Percentiles rank a stretch among this genome's conserved stretches.
phyloP scores from a whole-genome alignment of 2,113 vertebrate genomes.

The Hyperopisus bebe region DNA sequence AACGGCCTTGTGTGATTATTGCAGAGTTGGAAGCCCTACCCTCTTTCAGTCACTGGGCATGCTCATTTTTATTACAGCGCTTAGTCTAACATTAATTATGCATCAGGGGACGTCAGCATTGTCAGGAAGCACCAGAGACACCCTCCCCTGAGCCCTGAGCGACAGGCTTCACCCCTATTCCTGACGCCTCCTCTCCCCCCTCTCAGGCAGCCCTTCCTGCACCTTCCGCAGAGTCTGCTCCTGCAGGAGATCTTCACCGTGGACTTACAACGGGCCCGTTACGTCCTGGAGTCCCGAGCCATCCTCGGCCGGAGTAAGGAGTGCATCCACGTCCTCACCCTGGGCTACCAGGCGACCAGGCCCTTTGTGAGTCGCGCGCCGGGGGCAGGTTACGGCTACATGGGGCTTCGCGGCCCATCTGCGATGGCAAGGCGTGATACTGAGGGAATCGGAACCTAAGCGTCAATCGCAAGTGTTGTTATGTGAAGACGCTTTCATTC shows the following conservation, averaged over 20 bases:
- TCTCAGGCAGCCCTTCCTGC: constrained; percentile 70
- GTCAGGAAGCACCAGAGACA: not conserved
- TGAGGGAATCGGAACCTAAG: not conserved
- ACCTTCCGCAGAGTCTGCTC: constrained; percentile 60
- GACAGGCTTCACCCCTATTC: not conserved
- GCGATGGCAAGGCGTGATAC: not conserved
- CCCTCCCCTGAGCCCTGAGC: not conserved
- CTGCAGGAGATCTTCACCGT: constrained; percentile 72
- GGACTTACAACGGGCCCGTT: constrained; percentile 56
- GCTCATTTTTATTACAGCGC: not conserved
- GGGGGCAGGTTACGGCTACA: not conserved
- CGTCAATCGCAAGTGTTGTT: not conserved
- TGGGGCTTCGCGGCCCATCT: not conserved
- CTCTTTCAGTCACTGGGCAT: not conserved
- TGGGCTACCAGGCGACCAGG: constrained; percentile 61
- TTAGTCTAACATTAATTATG: not conserved
- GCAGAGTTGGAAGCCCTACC: not conserved
- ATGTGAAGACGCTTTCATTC: not conserved
- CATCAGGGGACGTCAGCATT: not conserved
- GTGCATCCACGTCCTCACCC: constrained; percentile 61
- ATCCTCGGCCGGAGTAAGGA: constrained; percentile 58
- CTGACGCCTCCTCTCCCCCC: constrained; percentile 3
- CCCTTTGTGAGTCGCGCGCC: constrained; percentile 63
- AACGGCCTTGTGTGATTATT: not conserved
- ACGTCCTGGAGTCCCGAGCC: constrained; percentile 71